These are phyloP conservation scores for Gadus macrocephalus DNA, from an alignment of 2,113 vertebrate genomes.

Conservation along the genomic window DNA sequence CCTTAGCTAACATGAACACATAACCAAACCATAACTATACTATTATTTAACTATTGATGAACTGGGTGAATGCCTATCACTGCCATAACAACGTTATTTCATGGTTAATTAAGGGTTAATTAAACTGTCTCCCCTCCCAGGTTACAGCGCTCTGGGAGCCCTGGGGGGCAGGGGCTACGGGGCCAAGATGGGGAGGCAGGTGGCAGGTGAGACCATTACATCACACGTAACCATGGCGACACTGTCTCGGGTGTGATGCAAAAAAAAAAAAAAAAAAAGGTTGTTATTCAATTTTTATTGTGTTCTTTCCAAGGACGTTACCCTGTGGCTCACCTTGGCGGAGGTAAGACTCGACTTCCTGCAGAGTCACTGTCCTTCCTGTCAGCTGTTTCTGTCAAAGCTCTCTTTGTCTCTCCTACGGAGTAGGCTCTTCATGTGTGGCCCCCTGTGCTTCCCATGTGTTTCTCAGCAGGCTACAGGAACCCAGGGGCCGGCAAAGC, in stretches of 20 bases:
- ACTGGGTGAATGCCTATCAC: too few relatives aligned
- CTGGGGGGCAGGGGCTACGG: slow-evolving; percentile 53
- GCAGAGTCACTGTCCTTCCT: background rate
- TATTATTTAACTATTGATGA: too few relatives aligned
- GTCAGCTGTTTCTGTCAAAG: background rate
- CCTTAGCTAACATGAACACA: too few relatives aligned
- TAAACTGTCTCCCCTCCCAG: slow-evolving; percentile 14
- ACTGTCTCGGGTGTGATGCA: too few relatives aligned
- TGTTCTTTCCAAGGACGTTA: slow-evolving; percentile 44
- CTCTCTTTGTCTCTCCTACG: background rate
- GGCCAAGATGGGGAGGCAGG: slow-evolving; percentile 57
- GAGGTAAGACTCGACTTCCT: slow-evolving; percentile 30
- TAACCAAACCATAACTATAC: too few relatives aligned
- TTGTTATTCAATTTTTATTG: background rate
- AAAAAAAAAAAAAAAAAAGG: background rate
- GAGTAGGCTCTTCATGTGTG: background rate
- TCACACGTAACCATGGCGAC: background rate
- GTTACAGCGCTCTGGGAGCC: slow-evolving; percentile 52
- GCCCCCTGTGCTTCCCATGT: background rate
- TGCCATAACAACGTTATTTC: too few relatives aligned
- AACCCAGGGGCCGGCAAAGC: slow-evolving; percentile 50
- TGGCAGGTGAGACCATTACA: slow-evolving; percentile 45
- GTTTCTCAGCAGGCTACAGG: slow-evolving; percentile 50
- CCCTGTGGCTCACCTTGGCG: slow-evolving; percentile 49
- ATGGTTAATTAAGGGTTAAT: too few relatives aligned